Percentiles rank a stretch among this genome's conserved stretches.
These are phyloP conservation scores for Melanargia galathea DNA, from an alignment of 2,888 invertebrate genomes.

Conservation along the genomic window DNA sequence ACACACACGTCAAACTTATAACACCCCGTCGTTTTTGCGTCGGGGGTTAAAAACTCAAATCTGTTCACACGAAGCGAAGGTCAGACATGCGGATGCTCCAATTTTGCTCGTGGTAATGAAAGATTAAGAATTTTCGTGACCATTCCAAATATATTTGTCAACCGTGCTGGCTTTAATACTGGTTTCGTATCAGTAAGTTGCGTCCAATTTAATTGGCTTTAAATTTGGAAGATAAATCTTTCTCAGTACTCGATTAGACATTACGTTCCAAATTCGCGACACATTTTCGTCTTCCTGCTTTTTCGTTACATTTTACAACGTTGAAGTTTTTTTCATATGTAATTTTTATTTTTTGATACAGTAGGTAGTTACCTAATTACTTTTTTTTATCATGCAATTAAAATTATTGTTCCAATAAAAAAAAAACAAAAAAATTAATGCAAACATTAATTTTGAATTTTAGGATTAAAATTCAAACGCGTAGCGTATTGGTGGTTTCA, in stretches of 20 bases:
- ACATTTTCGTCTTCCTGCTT: conserved; percentile 31
- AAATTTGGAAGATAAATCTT: conserved; percentile 58
- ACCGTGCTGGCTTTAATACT: conserved; percentile 44
- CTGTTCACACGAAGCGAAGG: conserved; percentile 1
- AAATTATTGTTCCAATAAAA: neutral
- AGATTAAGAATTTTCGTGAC: conserved; percentile 48
- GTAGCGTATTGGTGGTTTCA: too few relatives aligned
- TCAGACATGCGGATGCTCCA: conserved; percentile 33
- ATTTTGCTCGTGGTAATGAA: conserved; percentile 46
- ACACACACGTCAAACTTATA: too few relatives aligned
- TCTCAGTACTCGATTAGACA: conserved; percentile 43
- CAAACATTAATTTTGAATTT: neutral
- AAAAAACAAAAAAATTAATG: neutral
- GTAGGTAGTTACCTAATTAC: too few relatives aligned
- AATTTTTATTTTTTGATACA: neutral
- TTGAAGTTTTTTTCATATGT: neutral
- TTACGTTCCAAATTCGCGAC: conserved; percentile 33
- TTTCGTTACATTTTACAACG: conserved; percentile 10
- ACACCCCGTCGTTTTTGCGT: too few relatives aligned
- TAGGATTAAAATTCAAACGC: too few relatives aligned
- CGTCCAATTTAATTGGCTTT: conserved; percentile 59
- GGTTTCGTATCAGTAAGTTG: too few relatives aligned
- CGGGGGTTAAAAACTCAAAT: neutral
- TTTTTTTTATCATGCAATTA: neutral
- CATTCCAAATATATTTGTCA: conserved; percentile 57